Percentiles rank a stretch among this genome's conserved stretches.
Evolutionary conservation across 2,113 vertebrate genomes (phyloP).

Genomic region (Piliocolobus tephrosceles): DNA sequence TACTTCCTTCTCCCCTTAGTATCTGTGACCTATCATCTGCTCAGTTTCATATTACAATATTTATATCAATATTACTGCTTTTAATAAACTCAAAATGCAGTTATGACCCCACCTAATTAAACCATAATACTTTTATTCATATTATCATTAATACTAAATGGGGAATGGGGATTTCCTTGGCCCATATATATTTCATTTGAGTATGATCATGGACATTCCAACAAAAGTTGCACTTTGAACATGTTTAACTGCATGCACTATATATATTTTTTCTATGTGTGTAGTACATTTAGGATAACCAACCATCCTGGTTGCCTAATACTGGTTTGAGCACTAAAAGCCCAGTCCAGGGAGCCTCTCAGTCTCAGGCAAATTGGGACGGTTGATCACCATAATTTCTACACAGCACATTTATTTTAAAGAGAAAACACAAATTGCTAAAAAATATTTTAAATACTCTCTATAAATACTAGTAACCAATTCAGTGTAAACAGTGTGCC

Average conservation of each 20-base stretch:
- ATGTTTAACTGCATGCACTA: not conserved
- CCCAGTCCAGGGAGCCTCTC: not conserved
- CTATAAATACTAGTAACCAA: not conserved
- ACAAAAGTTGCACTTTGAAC: not conserved
- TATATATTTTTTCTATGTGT: not conserved
- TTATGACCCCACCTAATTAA: not conserved
- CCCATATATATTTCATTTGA: not conserved
- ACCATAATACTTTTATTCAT: not conserved
- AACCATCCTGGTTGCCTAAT: not conserved
- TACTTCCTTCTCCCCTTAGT: not conserved
- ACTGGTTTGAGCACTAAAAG: not conserved
- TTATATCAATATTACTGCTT: not conserved
- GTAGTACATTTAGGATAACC: not conserved
- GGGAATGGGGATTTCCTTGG: not conserved
- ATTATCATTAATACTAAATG: not conserved
- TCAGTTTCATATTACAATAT: not conserved
- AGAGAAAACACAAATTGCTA: not conserved
- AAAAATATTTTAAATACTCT: not conserved
- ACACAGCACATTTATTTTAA: not conserved
- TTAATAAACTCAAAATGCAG: not conserved
- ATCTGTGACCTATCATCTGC: not conserved
- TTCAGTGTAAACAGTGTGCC: not conserved
- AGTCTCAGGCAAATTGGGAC: not conserved
- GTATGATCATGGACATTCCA: not conserved
- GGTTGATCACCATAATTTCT: not conserved